Evolutionary conservation across 2,888 invertebrate species (phyloP), one percentile per base, ranked within the genome.

Genomic region (Drosophila lacicola): DNA sequence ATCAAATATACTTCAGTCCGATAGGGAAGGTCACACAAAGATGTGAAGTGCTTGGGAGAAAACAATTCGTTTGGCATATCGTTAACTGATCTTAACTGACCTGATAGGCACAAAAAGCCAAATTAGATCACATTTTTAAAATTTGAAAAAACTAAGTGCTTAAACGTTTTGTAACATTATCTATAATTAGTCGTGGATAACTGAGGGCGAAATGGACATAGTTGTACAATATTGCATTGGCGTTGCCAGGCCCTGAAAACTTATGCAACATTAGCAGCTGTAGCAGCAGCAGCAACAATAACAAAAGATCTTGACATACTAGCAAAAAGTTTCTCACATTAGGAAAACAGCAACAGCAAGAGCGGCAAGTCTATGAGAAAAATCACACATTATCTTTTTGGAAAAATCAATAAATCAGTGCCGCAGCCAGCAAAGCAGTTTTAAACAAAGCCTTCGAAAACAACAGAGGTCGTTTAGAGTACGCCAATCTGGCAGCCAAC

Each of bases 351-450:
- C 51, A 58, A 44, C 21, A 46, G 14, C 55, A 63, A 56, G 49
- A 61, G 44, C 49, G 51, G 49, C 61, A 47, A 51, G 62, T 76
- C 80, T 82, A 88, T 90, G 90, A 87, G 90, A 90, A 90, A 90
- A 90, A 83, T 90, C 87, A 85, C 90, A 90, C 90, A 90, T 90
- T 90, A 90, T 90, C 90, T 89, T 62, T 55, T 66, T 70, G 83
- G 70, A 82, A 89, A 89, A 89, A 90, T 90, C 91, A 90, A 90
- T 90, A 90, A 90, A 83, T 89, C 88, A 82, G 80, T 71, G 70
- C 60, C 70, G 41, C 66, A 54, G 50, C 57, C 53, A 80, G 57
- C 63, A 46, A 62, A 55, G 63, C 61, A 66, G 54, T 65, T 72
- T 66, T 63, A 47, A 76, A 83, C 81, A 84, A 82, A 70, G 67